Percentiles rank a stretch among this genome's conserved stretches.
Evolutionary conservation across 2,797 vertebrate species (phyloP).

Genomic region (Dromococcyx pavoninus): DNA sequence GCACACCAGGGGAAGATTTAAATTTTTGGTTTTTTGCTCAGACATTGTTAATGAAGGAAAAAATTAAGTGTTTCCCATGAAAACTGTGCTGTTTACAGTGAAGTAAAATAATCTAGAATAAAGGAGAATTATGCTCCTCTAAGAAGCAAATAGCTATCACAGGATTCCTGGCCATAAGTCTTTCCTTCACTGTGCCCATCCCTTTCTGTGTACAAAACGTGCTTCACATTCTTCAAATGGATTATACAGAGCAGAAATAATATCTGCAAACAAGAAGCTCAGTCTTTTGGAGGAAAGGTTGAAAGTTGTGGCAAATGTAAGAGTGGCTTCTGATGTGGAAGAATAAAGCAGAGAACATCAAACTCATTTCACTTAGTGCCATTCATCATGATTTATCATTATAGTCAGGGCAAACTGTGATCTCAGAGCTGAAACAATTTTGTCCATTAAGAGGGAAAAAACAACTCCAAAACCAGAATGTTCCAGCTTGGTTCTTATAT

Average conservation of each 20-base stretch:
- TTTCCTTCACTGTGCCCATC: not conserved
- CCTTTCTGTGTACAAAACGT: not conserved
- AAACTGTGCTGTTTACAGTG: not conserved
- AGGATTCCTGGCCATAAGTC: not conserved
- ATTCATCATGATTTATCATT: slow-evolving; percentile 70
- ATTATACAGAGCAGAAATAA: slow-evolving; percentile 49
- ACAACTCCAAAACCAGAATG: slow-evolving; percentile 38
- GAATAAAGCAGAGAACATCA: slow-evolving; percentile 69
- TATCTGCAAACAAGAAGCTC: slow-evolving; percentile 43
- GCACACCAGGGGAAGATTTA: not conserved
- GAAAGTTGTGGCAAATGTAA: slow-evolving; percentile 66
- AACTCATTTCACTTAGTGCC: slow-evolving; percentile 74
- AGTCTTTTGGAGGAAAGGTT: slow-evolving; percentile 51
- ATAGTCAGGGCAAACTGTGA: slow-evolving; percentile 55
- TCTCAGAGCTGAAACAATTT: slow-evolving; percentile 75
- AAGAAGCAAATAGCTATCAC: not conserved
- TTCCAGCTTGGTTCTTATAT: slow-evolving; percentile 75
- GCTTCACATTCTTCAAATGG: not conserved
- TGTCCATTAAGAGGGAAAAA: slow-evolving; percentile 59
- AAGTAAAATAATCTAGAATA: not conserved
- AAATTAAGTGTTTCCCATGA: not conserved
- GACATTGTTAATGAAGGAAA: not conserved
- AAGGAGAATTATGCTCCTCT: not conserved
- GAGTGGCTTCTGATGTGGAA: slow-evolving; percentile 55
- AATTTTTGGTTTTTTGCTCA: not conserved